phyloP scores from a whole-genome alignment of 2,888 invertebrate species.

The Hyles lineata region DNA sequence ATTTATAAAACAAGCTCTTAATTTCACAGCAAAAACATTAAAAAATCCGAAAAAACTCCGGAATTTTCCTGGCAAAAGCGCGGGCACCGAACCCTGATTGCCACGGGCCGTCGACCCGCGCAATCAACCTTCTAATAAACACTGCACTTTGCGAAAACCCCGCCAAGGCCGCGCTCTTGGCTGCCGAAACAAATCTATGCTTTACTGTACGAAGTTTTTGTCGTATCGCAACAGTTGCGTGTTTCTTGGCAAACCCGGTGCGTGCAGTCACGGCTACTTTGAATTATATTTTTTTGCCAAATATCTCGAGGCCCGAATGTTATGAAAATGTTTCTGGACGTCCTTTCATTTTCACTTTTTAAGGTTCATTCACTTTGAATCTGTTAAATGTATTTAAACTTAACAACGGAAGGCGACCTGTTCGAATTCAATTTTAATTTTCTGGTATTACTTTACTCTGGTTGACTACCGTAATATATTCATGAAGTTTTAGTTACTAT shows the following conservation, averaged over 20 bases:
- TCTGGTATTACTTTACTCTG: no score
- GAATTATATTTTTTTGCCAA: slow-evolving; percentile 38
- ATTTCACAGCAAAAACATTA: background rate
- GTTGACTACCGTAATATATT: no score
- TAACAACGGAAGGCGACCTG: no score
- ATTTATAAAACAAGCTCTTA: no score
- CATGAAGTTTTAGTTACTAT: no score
- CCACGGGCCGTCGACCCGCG: slow-evolving; percentile 68
- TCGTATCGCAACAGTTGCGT: slow-evolving; percentile 66
- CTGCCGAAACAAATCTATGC: slow-evolving; percentile 77
- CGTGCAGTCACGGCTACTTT: slow-evolving; percentile 54
- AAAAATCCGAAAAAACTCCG: background rate
- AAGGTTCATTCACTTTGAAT: background rate
- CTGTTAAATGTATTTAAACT: no score
- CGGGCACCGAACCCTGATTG: slow-evolving; percentile 29
- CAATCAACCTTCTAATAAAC: slow-evolving; percentile 58
- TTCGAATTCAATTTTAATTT: no score
- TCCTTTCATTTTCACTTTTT: slow-evolving; percentile 22
- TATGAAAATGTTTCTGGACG: slow-evolving; percentile 29
- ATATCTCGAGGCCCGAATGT: slow-evolving; percentile 16
- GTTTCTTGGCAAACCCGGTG: slow-evolving; percentile 64
- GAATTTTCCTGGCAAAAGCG: background rate
- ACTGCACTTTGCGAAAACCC: slow-evolving; percentile 60
- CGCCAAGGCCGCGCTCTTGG: slow-evolving; percentile 71
- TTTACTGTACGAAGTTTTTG: slow-evolving; percentile 65